Evolutionary conservation across 2,113 vertebrate genomes (phyloP), one percentile per base, ranked within the genome.

Genomic region (Neodon shergylaensis): DNA sequence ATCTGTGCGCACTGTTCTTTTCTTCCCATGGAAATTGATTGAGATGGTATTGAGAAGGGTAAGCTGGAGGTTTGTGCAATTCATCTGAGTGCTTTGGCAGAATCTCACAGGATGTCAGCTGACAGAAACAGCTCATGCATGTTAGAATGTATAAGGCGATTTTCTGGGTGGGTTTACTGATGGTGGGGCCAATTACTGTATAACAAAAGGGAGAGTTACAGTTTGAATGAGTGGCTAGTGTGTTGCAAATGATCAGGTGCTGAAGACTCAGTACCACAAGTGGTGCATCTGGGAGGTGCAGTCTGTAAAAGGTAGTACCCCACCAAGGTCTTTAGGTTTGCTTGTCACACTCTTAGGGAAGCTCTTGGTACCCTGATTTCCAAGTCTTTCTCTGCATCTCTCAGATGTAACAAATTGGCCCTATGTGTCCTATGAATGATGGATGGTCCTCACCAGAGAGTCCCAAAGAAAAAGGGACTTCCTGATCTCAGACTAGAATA

Each of bases 21-120:
- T 90, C 19, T n/a, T 31, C 7, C 88, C 42, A 4, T 54, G 52
- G 31, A 95, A 9, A 78, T 4, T 89, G 26, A 7, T 44, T 86
- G 5, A 92, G 19, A 68, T 5, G 31, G 70, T 49, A 74, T 36
- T 68, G 72, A 95, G 11, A 54, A 88, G 16, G 36, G 26, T 44
- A 79, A 52, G 65, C 17, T 31, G 58, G 90, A 72, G 88, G 5
- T 47, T n/a, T 42, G 47, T 91, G 19, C 21, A 74, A 54, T 39
- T 63, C 24, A 31, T 81, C 49, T 94, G 11, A 86, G 49, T 82
- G 70, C n/a, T 73, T 88, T 87, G 9, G 28, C 90, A 42, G 39
- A 24, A 2, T 4, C 5, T 61, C 28, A 6, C 76, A 72, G 54
- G 65, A 66, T 83, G 17, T 49, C 39, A 26, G 68, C 52, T 82